phyloP scores from a whole-genome alignment of 2,113 vertebrate species.

The Vidua macroura region DNA sequence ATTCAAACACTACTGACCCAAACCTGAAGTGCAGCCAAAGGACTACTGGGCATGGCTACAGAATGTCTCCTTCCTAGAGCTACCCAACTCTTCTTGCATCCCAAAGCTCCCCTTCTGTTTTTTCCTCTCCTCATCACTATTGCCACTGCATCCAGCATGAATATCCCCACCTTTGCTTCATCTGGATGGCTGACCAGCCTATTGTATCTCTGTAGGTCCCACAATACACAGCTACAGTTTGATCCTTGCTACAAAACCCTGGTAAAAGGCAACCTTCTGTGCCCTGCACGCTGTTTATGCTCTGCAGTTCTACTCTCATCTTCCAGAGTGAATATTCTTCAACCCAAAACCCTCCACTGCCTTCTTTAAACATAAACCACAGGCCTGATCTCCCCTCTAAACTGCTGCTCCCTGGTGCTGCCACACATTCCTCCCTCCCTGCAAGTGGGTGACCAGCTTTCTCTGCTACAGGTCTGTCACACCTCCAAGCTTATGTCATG shows the following conservation, averaged over 20 bases:
- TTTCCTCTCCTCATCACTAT: neutral
- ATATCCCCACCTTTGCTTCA: neutral
- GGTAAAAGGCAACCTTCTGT: neutral
- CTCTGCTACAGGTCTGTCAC: neutral
- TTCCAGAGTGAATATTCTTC: neutral
- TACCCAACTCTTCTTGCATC: neutral
- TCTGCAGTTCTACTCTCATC: neutral
- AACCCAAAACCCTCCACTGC: neutral
- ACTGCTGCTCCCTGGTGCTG: neutral
- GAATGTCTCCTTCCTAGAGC: neutral
- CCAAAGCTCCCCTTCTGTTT: neutral
- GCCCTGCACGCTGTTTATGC: neutral
- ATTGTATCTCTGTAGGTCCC: neutral
- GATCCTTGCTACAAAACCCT: neutral
- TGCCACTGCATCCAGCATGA: neutral
- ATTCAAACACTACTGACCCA: neutral
- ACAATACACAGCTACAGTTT: neutral
- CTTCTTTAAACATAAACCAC: neutral
- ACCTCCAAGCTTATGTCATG: neutral
- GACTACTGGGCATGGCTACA: neutral
- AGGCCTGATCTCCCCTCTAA: neutral
- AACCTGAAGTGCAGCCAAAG: neutral
- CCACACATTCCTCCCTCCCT: neutral
- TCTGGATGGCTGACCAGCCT: neutral
- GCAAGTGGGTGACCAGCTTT: neutral